These are phyloP conservation scores for Gallinago media DNA, from an alignment of 2,113 vertebrate genomes.

Conservation along the genomic window DNA sequence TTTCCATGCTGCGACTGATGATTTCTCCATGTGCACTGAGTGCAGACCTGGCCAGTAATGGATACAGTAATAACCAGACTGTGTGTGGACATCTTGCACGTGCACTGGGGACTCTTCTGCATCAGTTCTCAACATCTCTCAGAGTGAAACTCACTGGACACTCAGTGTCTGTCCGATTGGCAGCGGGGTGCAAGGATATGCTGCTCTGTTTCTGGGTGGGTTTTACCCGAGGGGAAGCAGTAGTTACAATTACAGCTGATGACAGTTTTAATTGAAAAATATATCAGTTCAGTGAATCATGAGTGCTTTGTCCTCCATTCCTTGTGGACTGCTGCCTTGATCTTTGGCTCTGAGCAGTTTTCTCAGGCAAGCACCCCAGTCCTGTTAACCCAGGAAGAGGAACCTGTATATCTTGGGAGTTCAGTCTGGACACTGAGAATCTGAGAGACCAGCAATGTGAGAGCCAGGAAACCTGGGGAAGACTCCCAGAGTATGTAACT, in stretches of 20 bases:
- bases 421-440: neutral
- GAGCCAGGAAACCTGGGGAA: neutral
- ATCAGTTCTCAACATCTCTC: neutral
- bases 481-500: neutral
- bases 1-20: neutral
- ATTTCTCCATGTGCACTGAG: neutral
- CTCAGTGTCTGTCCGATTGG: neutral
- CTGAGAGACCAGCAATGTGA: neutral
- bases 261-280: neutral
- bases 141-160: neutral
- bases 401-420: neutral
- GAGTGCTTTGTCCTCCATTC: neutral
- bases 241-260: neutral
- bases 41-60: neutral
- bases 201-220: neutral
- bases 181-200: neutral
- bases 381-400: neutral
- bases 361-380: neutral
- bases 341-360: neutral
- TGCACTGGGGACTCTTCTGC: neutral
- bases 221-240: neutral
- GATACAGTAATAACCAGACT: fast-evolving
- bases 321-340: neutral
- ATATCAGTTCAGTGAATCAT: neutral
- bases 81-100: fast-evolving